Evolutionary conservation across 2,797 vertebrate species (phyloP).

Genomic region (Xiphorhynchus erythropygius): DNA sequence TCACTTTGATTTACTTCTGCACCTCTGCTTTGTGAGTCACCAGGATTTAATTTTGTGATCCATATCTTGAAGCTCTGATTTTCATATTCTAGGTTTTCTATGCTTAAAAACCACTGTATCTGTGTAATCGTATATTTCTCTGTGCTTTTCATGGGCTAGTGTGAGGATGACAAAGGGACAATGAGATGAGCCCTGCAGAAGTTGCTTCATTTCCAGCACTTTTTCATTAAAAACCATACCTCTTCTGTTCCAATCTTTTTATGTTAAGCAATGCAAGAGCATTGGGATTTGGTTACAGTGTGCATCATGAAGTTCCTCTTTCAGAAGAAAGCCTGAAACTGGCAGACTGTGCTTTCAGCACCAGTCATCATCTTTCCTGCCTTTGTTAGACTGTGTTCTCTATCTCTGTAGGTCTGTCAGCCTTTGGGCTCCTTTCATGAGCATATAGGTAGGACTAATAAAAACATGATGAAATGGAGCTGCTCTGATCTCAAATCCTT

Average conservation of each 20-base stretch:
- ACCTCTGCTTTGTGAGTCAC: constrained; percentile 1
- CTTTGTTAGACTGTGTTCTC: neutral
- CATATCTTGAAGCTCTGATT: neutral
- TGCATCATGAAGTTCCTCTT: neutral
- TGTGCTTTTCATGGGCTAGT: neutral
- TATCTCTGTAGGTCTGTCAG: neutral
- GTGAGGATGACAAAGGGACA: neutral
- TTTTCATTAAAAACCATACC: neutral
- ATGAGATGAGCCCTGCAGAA: neutral
- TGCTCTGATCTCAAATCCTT: neutral
- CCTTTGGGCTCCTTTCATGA: neutral
- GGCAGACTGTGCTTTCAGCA: neutral
- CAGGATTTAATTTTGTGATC: neutral
- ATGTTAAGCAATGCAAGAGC: neutral
- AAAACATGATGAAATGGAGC: neutral
- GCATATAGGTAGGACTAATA: neutral
- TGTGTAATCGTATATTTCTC: neutral
- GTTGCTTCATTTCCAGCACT: neutral
- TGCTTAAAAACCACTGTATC: neutral
- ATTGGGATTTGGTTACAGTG: neutral
- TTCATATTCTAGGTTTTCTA: neutral
- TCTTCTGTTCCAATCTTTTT: neutral
- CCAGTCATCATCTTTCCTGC: neutral
- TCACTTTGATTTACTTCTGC: constrained; percentile 28
- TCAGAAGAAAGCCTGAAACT: neutral